A percentile compares a stretch with the other conserved stretches of the same genome.
phyloP scores from a whole-genome alignment of 2,797 vertebrate genomes.

The Typhlichthys subterraneus region DNA sequence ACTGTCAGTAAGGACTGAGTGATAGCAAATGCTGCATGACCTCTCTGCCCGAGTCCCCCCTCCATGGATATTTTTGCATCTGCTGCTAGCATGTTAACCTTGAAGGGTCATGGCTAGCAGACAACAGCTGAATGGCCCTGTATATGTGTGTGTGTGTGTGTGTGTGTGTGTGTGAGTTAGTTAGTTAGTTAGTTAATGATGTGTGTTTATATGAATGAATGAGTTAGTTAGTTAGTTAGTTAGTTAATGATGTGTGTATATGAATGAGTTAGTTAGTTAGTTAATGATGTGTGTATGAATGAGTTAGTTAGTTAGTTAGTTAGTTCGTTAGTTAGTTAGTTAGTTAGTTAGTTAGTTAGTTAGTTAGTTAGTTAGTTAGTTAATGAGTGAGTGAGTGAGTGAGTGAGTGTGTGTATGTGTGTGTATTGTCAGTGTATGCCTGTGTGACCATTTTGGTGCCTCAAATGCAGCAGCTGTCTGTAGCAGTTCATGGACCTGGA shows the following conservation, averaged over 20 bases:
- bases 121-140: constrained; percentile 61
- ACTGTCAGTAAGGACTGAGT: constrained; percentile 12
- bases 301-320: not conserved
- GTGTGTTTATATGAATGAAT: no score
- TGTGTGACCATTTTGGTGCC: not conserved
- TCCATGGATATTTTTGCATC: constrained; percentile 44
- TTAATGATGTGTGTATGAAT: no score
- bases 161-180: constrained; percentile 9
- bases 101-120: constrained; percentile 33
- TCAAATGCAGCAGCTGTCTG: no score
- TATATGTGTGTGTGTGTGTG: constrained; percentile 6
- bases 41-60: not conserved
- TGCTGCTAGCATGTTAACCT: constrained; percentile 41
- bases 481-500: no score
- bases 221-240: no score
- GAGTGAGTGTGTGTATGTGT: not conserved
- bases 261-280: no score
- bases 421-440: constrained; percentile 10
- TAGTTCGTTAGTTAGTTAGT: no score
- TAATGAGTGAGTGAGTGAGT: constrained; percentile 16
- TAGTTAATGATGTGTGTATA: not conserved
- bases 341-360: no score
- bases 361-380: constrained; percentile 41
- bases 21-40: constrained; percentile 15
- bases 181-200: no score